phyloP scores from a whole-genome alignment of 2,888 invertebrate species.

The Laspeyria flexula region DNA sequence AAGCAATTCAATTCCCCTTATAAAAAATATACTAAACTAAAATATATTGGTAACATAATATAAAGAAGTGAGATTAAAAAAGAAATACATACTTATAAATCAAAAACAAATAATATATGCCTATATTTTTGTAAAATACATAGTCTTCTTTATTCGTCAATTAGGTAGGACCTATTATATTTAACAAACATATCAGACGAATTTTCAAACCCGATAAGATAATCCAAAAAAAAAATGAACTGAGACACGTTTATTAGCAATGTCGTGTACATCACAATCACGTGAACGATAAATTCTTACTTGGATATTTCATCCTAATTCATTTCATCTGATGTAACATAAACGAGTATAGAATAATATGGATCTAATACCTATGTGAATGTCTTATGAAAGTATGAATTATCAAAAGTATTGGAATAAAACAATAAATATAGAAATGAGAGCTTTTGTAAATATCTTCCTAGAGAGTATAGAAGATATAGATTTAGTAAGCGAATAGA shows the following conservation, averaged over 20 bases:
- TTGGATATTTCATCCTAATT: background rate
- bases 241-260: too few species aligned
- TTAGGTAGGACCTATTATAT: constrained; percentile 53
- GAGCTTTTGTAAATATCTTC: constrained; percentile 58
- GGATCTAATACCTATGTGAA: too few species aligned
- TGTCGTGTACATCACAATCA: too few species aligned
- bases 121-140: constrained; percentile 60
- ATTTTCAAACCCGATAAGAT: background rate
- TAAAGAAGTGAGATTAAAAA: background rate
- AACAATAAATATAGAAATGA: constrained; percentile 18
- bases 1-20: too few species aligned
- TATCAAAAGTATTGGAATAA: constrained; percentile 8
- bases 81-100: background rate
- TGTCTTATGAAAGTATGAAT: constrained; percentile 12
- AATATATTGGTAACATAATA: too few species aligned
- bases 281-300: background rate
- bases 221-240: background rate
- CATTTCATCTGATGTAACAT: background rate
- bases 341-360: too few species aligned
- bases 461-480: constrained; percentile 9
- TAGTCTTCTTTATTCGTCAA: constrained; percentile 57
- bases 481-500: background rate
- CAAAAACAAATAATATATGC: constrained; percentile 20
- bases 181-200: constrained; percentile 61
- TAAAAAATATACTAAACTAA: too few species aligned